Evolutionary conservation across 1,140 invertebrate species (phyloP).

Genomic region (Brachionus calyciflorus): DNA sequence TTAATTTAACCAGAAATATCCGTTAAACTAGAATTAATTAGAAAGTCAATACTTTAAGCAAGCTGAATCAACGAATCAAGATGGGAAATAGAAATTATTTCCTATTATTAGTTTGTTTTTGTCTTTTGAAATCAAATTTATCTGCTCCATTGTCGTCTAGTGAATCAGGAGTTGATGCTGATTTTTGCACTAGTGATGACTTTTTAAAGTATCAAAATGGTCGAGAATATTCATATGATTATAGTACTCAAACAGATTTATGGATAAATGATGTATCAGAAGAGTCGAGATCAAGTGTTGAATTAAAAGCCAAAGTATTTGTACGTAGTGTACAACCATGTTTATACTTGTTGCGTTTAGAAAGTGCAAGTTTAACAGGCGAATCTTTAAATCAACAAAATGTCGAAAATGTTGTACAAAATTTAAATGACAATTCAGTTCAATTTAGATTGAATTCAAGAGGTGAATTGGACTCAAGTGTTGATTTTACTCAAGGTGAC

Average conservation of each 20-base stretch:
- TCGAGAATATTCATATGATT: slow-evolving; percentile 32
- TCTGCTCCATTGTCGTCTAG: neutral
- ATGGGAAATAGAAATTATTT: slow-evolving; percentile 41
- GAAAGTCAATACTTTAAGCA: too few species aligned
- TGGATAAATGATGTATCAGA: slow-evolving; percentile 47
- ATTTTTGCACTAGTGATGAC: neutral
- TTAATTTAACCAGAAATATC: too few species aligned
- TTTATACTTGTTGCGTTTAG: slow-evolving; percentile 32
- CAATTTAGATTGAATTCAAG: slow-evolving; percentile 34
- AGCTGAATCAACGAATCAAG: neutral
- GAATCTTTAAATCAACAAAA: slow-evolving; percentile 19
- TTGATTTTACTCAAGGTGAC: slow-evolving; percentile 34
- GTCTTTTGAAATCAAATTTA: neutral
- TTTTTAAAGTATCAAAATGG: slow-evolving; percentile 18
- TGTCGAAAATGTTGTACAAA: neutral
- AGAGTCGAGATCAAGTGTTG: slow-evolving; percentile 8
- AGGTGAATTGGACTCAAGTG: slow-evolving; percentile 30
- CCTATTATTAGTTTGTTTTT: slow-evolving; percentile 3
- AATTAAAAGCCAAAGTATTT: slow-evolving; percentile 32
- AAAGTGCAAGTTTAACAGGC: slow-evolving; percentile 16
- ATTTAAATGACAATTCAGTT: slow-evolving; percentile 25
- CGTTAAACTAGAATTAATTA: too few species aligned
- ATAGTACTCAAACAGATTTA: neutral
- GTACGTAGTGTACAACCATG: slow-evolving; percentile 14
- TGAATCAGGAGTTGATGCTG: neutral